Percentiles rank a stretch among this genome's conserved stretches.
Evolutionary conservation across 2,113 vertebrate species (phyloP).

Genomic region (Lepisosteus oculatus): DNA sequence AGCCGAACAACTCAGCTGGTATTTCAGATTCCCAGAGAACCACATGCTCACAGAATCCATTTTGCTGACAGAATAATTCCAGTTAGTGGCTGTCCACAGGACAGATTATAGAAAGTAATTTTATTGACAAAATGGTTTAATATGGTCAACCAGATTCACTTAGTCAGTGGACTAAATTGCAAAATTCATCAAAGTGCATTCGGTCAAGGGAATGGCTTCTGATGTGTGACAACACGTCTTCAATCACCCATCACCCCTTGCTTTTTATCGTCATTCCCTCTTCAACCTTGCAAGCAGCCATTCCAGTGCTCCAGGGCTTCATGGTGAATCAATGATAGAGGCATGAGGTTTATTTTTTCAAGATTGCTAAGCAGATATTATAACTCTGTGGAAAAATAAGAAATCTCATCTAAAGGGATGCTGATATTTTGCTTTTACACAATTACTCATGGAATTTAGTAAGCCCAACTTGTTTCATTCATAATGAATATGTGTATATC

Average conservation of each 20-base stretch:
- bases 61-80: not conserved
- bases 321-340: not conserved
- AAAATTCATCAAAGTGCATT: conserved; percentile 20
- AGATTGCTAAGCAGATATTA: not conserved
- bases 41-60: not conserved
- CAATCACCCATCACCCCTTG: conserved; percentile 12
- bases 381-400: not conserved
- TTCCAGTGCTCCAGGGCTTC: not conserved
- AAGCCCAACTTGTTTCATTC: too few species aligned
- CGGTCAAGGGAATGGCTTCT: conserved; percentile 15
- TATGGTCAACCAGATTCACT: conserved; percentile 14
- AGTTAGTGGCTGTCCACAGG: not conserved
- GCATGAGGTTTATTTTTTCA: too few species aligned
- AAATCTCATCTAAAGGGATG: too few species aligned
- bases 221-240: conserved; percentile 15
- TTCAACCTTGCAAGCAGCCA: not conserved
- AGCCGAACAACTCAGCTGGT: too few species aligned
- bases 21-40: too few species aligned
- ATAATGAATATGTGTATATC: too few species aligned
- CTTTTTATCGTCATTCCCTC: conserved; percentile 11
- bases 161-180: conserved; percentile 13
- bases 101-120: conserved; percentile 19
- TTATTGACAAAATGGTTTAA: conserved; percentile 13
- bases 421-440: too few species aligned
- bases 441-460: too few species aligned